These are phyloP conservation scores for Sylvicola cinctus DNA, from an alignment of 2,888 invertebrate genomes.

Conservation along the genomic window DNA sequence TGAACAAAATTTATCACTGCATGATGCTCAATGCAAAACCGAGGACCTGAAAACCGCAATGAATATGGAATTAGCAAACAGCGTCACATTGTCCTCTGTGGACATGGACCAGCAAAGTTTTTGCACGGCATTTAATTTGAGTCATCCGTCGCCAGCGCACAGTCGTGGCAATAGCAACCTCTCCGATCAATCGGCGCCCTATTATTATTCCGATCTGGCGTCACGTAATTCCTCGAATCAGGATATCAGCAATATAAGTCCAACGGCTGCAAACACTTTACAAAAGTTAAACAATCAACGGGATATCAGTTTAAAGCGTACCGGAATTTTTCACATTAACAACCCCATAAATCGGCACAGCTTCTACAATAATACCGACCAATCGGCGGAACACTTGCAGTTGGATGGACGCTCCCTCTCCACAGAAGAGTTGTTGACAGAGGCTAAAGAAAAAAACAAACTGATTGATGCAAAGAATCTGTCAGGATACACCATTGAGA, in stretches of 20 bases:
- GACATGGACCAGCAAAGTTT: conserved; percentile 11
- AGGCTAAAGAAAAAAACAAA: conserved; percentile 39
- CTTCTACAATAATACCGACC: conserved; percentile 18
- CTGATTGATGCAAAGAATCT: conserved; percentile 23
- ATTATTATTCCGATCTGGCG: conserved; percentile 65
- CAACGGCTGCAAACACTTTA: conserved; percentile 7
- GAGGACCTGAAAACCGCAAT: conserved; percentile 8
- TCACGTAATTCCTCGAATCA: conserved; percentile 22
- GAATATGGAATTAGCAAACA: conserved; percentile 8
- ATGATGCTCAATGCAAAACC: conserved; percentile 11
- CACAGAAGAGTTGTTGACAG: conserved; percentile 43
- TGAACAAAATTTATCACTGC: conserved; percentile 10
- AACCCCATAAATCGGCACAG: conserved; percentile 37
- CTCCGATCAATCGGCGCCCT: conserved; percentile 55
- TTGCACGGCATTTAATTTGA: conserved; percentile 12
- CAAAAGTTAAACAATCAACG: conserved; percentile 50
- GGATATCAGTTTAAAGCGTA: conserved; percentile 35
- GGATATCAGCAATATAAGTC: background rate
- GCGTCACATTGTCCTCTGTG: conserved; percentile 12
- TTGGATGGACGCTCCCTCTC: conserved; percentile 35
- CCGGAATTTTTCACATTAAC: conserved; percentile 48
- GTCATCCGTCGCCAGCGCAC: conserved; percentile 28
- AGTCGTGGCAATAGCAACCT: conserved; percentile 37
- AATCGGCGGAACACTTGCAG: conserved; percentile 19
- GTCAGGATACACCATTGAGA: conserved; percentile 10